These are phyloP conservation scores for Diprion similis DNA, from an alignment of 1,140 invertebrate genomes.

Conservation along the genomic window DNA sequence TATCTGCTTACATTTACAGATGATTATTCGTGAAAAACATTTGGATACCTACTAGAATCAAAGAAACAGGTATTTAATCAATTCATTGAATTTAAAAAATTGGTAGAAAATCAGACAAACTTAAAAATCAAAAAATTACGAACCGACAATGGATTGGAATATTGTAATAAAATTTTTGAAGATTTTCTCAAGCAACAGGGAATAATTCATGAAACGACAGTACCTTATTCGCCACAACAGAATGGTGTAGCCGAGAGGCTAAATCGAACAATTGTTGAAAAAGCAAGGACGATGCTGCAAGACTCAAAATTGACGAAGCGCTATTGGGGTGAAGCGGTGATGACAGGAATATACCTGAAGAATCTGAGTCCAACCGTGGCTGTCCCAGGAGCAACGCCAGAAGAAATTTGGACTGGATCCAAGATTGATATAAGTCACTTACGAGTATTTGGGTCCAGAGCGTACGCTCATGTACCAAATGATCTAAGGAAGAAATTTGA, in stretches of 20 bases:
- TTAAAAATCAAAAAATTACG: slow-evolving; percentile 39
- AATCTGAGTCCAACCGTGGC: neutral
- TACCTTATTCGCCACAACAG: slow-evolving; percentile 38
- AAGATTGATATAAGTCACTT: slow-evolving; percentile 27
- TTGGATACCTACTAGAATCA: slow-evolving; percentile 47
- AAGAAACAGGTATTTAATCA: slow-evolving; percentile 39
- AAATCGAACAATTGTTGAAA: neutral
- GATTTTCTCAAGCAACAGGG: slow-evolving; percentile 20
- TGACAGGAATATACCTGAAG: neutral
- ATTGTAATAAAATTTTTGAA: slow-evolving; percentile 34
- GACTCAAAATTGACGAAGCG: neutral
- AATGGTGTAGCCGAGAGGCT: slow-evolving; percentile 44
- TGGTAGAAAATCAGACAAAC: slow-evolving; percentile 28
- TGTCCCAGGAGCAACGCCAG: neutral
- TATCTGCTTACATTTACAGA: slow-evolving; percentile 44
- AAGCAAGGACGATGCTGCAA: neutral
- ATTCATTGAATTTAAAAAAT: slow-evolving; percentile 42
- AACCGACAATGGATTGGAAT: slow-evolving; percentile 30
- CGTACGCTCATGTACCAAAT: slow-evolving; percentile 28
- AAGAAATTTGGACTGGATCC: slow-evolving; percentile 28
- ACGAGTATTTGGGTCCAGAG: slow-evolving; percentile 25
- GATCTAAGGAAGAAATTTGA: slow-evolving; percentile 38
- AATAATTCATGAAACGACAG: slow-evolving; percentile 34
- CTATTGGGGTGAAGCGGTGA: neutral
- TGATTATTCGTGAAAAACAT: slow-evolving; percentile 14